Evolutionary conservation across 2,888 invertebrate genomes (phyloP).

Genomic region (Rotaria magnacalcarata): DNA sequence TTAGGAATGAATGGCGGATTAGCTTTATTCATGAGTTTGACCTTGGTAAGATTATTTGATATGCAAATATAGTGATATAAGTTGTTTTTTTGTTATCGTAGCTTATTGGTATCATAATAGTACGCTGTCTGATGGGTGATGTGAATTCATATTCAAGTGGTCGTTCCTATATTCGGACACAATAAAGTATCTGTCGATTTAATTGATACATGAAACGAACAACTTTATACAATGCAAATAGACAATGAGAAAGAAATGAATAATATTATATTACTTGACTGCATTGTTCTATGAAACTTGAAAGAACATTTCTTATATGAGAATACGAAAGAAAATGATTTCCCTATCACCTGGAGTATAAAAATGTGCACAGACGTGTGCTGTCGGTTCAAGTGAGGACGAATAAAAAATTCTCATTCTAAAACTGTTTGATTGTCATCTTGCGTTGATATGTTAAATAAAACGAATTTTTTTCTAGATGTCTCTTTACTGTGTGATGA

Average conservation of each 20-base stretch:
- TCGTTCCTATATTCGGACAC: neutral
- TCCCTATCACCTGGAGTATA: neutral
- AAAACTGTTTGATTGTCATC: neutral
- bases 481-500: no score
- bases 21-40: neutral
- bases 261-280: no score
- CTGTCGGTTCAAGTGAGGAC: no score
- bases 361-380: no score
- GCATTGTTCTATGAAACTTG: no score
- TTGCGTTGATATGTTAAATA: neutral
- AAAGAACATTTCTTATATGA: no score
- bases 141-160: neutral
- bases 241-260: no score
- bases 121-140: neutral
- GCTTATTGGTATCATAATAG: neutral
- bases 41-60: neutral
- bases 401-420: no score
- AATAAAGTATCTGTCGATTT: neutral
- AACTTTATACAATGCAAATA: no score
- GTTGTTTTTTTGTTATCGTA: neutral
- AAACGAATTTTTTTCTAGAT: no score
- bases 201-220: no score
- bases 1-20: constrained; percentile 31
- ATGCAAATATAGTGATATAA: neutral
- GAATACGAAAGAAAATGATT: neutral